A percentile compares a stretch with the other conserved stretches of the same genome.
Conservation (phyloP, 2,888 invertebrate species). For the Patella ulyssiponensis region DNA sequence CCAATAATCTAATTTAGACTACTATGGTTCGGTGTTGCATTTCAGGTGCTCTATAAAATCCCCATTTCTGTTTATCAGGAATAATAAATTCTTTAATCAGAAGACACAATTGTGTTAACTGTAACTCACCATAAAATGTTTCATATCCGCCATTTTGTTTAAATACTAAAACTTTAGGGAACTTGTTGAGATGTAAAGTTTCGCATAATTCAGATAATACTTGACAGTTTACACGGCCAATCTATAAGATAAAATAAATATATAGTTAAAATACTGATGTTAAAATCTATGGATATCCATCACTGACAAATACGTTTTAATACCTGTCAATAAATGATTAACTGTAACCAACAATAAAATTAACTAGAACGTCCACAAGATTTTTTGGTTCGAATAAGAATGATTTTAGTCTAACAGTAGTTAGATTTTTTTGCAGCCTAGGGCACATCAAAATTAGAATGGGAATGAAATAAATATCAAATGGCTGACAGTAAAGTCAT, state of each 20-base stretch:
- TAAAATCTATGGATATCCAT: neutral
- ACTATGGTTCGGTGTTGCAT: neutral
- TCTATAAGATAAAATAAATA: conserved; percentile 44
- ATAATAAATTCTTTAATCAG: neutral
- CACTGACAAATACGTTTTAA: neutral
- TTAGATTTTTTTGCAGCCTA: too few species aligned
- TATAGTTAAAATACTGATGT: neutral
- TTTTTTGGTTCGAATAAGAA: too few species aligned
- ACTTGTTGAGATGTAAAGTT: conserved; percentile 71
- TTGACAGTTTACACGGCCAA: conserved; percentile 73
- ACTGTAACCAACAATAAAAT: too few species aligned
- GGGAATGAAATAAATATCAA: too few species aligned
- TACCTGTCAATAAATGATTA: too few species aligned
- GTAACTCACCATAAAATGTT: conserved; percentile 77
- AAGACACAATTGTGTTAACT: neutral
- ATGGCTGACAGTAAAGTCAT: too few species aligned
- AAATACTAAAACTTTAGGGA: conserved; percentile 82
- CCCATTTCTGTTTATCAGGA: too few species aligned
- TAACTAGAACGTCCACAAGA: too few species aligned
- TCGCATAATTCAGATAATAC: conserved; percentile 66
- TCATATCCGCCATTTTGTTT: conserved; percentile 85
- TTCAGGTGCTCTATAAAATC: too few species aligned
- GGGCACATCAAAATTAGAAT: too few species aligned
- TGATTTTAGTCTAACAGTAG: too few species aligned
- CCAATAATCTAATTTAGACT: neutral